Percentiles rank a stretch among this genome's conserved stretches.
Evolutionary conservation across 2,888 invertebrate species (phyloP).

Genomic region (Hemithea aestivaria): DNA sequence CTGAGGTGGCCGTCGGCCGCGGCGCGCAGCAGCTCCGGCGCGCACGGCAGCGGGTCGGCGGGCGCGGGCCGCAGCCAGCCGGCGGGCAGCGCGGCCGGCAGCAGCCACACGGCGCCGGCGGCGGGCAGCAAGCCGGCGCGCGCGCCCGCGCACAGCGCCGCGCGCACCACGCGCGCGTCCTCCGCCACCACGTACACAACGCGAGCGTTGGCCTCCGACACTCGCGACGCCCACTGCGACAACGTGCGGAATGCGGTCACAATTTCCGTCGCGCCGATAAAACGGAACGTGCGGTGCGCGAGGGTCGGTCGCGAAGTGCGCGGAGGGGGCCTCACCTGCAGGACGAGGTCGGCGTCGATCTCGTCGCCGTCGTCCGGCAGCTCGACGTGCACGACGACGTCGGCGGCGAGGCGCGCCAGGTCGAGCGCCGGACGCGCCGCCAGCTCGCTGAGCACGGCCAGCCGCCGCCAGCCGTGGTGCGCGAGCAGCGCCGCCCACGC

Average conservation of each 20-base stretch:
- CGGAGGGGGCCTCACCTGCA: too few relatives aligned
- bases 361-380: constrained; percentile 53
- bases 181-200: constrained; percentile 91
- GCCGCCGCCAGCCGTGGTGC: constrained; percentile 49
- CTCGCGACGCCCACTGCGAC: constrained; percentile 52
- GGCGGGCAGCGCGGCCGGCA: constrained; percentile 85
- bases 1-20: constrained; percentile 45
- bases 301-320: too few relatives aligned
- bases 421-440: constrained; percentile 46
- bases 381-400: constrained; percentile 47
- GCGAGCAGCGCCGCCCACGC: constrained; percentile 40
- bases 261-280: too few relatives aligned
- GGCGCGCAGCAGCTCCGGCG: constrained; percentile 30
- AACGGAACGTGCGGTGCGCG: too few relatives aligned
- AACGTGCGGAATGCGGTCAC: too few relatives aligned
- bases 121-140: constrained; percentile 83
- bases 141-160: constrained; percentile 90
- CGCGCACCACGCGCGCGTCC: constrained; percentile 84
- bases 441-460: constrained; percentile 51
- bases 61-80: constrained; percentile 82
- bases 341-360: constrained; percentile 32
- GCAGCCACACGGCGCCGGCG: constrained; percentile 91
- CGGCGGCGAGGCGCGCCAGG: constrained; percentile 39
- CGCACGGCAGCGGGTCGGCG: constrained; percentile 81
- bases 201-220: constrained; percentile 70